phyloP scores from a whole-genome alignment of 2,888 invertebrate genomes.

The Amiota minor region DNA sequence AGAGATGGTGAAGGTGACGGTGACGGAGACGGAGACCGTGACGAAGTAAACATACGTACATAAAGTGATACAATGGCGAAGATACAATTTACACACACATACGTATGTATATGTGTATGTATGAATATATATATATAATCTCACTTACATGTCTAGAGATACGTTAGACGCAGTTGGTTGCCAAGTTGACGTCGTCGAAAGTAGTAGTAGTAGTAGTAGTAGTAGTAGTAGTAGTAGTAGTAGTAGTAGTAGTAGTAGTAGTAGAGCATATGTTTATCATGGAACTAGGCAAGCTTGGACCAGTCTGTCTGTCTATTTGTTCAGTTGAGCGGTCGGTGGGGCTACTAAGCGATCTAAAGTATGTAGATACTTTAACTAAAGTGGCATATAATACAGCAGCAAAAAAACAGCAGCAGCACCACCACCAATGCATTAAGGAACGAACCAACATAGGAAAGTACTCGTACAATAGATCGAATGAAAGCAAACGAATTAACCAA shows the following conservation, averaged over 20 bases:
- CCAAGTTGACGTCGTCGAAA: too few species aligned
- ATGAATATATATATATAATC: slow-evolving; percentile 17
- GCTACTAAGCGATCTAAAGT: too few species aligned
- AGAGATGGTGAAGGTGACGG: neutral
- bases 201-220: too few species aligned
- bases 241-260: too few species aligned
- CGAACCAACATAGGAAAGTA: too few species aligned
- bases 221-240: too few species aligned
- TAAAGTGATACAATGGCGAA: neutral
- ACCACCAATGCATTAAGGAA: too few species aligned
- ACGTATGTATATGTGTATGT: neutral
- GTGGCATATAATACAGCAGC: slow-evolving; percentile 26
- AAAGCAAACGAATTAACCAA: too few species aligned
- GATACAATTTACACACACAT: slow-evolving; percentile 8
- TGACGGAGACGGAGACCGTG: neutral
- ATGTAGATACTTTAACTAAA: neutral
- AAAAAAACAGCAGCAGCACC: neutral
- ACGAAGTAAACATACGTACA: slow-evolving; percentile 34
- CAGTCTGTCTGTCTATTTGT: neutral
- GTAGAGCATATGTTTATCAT: too few species aligned
- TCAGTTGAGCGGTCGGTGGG: too few species aligned
- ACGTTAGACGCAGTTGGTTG: neutral
- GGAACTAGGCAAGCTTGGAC: neutral
- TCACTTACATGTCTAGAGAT: slow-evolving; percentile 8
- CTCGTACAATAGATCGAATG: too few species aligned